These are phyloP conservation scores for Macrophya alboannulata DNA, from an alignment of 2,888 invertebrate genomes.

Conservation along the genomic window DNA sequence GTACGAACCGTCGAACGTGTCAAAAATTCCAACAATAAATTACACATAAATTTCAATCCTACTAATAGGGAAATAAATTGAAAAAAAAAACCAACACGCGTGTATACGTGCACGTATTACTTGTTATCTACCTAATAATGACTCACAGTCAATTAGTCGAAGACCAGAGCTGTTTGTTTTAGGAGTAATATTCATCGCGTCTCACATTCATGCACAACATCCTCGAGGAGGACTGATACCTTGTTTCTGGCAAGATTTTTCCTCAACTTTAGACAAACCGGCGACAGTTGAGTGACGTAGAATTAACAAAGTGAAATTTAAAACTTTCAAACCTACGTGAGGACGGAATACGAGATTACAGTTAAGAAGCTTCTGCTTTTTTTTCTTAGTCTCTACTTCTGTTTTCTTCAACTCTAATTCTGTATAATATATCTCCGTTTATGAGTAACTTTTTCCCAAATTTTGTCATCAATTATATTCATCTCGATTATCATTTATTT, in stretches of 20 bases:
- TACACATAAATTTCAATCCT: background rate
- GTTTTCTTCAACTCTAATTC: background rate
- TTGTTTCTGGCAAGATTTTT: background rate
- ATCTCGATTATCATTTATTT: background rate
- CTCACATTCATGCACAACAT: background rate
- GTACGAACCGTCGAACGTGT: background rate
- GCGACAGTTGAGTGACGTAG: conserved; percentile 15
- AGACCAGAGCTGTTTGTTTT: conserved; percentile 9
- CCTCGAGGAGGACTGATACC: background rate
- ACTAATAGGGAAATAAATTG: background rate
- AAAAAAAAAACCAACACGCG: background rate
- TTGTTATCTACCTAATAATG: conserved; percentile 24
- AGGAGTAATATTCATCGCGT: background rate
- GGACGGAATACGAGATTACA: conserved; percentile 6
- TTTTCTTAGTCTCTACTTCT: background rate
- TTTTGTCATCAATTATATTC: background rate
- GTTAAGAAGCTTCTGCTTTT: background rate
- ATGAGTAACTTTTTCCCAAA: background rate
- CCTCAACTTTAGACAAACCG: background rate
- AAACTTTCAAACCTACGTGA: conserved; percentile 26
- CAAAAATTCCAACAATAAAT: conserved; percentile 38
- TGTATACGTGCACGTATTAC: background rate
- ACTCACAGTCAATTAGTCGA: conserved; percentile 16
- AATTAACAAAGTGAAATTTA: conserved; percentile 30
- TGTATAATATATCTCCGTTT: no score